Conservation (phyloP, 2,888 invertebrate species). For the Leptarthrus brevirostris region DNA sequence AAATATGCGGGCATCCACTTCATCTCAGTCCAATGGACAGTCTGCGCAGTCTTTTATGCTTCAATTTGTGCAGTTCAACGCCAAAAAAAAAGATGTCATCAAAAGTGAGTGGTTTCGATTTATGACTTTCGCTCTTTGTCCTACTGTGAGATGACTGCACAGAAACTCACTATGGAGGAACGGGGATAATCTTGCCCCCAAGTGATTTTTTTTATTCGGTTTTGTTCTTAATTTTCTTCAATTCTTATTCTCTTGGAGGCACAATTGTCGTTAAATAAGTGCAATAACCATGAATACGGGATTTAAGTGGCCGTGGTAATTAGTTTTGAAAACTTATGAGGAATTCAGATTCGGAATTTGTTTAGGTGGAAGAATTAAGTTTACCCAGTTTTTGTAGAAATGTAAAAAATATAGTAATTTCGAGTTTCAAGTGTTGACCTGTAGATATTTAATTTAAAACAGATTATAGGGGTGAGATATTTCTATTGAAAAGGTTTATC, state of each 20-base stretch:
- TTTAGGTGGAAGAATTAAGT: too few relatives aligned
- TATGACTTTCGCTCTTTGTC: constrained; percentile 9
- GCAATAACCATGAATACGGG: background rate
- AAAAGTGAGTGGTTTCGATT: constrained; percentile 29
- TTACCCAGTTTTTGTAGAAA: too few relatives aligned
- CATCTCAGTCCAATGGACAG: background rate
- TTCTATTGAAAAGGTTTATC: too few relatives aligned
- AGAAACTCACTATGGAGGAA: background rate
- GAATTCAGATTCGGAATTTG: too few relatives aligned
- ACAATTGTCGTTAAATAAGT: constrained; percentile 11
- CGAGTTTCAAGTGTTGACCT: too few relatives aligned
- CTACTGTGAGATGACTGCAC: background rate
- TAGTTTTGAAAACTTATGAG: background rate
- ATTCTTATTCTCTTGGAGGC: background rate
- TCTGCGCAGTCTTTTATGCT: background rate
- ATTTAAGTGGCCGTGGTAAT: background rate
- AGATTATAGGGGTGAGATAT: too few relatives aligned
- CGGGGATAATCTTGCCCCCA: background rate
- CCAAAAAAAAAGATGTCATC: constrained; percentile 25
- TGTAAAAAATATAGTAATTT: too few relatives aligned
- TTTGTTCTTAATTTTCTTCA: constrained; percentile 11
- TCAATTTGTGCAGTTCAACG: constrained; percentile 24
- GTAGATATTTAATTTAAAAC: too few relatives aligned
- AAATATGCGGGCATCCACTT: constrained; percentile 10
- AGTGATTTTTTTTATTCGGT: background rate